These are phyloP conservation scores for Zosterops hypoxanthus DNA, from an alignment of 2,113 vertebrate genomes.

Conservation along the genomic window DNA sequence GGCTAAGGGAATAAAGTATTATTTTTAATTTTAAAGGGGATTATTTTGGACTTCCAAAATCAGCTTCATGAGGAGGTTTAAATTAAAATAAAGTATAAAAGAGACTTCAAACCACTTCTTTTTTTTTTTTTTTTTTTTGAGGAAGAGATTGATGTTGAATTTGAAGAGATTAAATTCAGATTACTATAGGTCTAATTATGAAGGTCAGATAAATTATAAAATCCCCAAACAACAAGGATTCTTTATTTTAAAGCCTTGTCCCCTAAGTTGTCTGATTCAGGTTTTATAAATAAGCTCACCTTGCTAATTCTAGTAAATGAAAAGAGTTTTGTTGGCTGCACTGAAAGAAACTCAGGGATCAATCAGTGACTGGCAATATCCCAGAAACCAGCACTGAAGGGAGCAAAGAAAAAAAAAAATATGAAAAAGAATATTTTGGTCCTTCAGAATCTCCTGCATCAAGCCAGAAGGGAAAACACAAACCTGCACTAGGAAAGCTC, in stretches of 20 bases:
- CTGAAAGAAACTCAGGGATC: neutral
- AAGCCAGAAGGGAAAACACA: neutral
- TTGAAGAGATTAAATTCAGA: constrained; percentile 35
- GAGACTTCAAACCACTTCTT: neutral
- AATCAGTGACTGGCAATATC: neutral
- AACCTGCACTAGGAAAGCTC: neutral
- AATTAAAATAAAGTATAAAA: constrained; percentile 27
- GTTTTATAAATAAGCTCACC: constrained; percentile 7
- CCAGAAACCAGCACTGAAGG: neutral
- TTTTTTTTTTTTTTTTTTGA: neutral
- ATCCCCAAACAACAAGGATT: neutral
- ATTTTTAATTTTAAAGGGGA: constrained; percentile 28
- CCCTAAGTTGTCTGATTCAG: neutral
- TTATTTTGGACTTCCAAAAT: constrained; percentile 5
- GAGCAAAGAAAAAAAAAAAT: neutral
- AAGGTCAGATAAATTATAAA: constrained; percentile 14
- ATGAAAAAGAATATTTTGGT: neutral
- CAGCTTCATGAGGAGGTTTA: neutral
- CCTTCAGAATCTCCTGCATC: neutral
- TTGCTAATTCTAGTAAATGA: neutral
- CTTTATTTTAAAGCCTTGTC: neutral
- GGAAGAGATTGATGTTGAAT: neutral
- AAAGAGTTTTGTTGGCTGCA: neutral
- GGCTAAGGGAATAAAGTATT: neutral
- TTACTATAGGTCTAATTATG: constrained; percentile 1